Percentiles rank a stretch among this genome's conserved stretches.
Evolutionary conservation across 2,797 vertebrate genomes (phyloP).

Genomic region (Anguilla obscura): DNA sequence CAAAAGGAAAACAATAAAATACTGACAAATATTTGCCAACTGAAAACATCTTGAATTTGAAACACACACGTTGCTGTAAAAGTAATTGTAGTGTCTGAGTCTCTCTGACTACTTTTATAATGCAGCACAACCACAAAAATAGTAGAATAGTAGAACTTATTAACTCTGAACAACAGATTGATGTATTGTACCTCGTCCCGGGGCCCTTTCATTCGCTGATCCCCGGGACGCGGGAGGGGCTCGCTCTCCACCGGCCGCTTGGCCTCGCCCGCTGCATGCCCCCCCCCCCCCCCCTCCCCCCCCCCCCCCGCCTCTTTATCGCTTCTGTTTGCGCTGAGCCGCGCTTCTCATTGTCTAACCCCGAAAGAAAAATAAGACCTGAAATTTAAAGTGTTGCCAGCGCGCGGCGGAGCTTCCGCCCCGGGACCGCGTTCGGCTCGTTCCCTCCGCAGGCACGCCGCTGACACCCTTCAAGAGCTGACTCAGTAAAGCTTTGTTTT

Average conservation of each 20-base stretch:
- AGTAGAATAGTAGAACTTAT: neutral
- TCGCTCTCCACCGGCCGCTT: constrained; percentile 45
- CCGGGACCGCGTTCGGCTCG: neutral
- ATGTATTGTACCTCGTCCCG: constrained; percentile 35
- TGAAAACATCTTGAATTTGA: neutral
- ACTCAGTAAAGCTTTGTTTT: neutral
- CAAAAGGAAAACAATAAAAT: neutral
- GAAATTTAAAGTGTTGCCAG: neutral
- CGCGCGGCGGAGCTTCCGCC: neutral
- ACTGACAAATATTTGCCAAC: neutral
- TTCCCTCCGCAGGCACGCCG: neutral
- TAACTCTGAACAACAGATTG: neutral
- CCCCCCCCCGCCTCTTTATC: constrained; percentile 34
- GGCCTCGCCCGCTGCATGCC: neutral
- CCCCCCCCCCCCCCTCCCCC: neutral
- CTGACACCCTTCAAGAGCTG: neutral
- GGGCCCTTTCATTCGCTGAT: constrained; percentile 45
- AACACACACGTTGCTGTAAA: neutral
- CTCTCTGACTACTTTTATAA: neutral
- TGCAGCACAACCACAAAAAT: neutral
- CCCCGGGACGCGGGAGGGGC: constrained; percentile 44
- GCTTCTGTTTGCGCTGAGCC: constrained; percentile 32
- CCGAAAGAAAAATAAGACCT: constrained; percentile 15
- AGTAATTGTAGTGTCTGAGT: neutral
- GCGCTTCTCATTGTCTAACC: neutral